These are phyloP conservation scores for Drosophila takahashii DNA, from an alignment of 1,140 invertebrate species.

Conservation along the genomic window DNA sequence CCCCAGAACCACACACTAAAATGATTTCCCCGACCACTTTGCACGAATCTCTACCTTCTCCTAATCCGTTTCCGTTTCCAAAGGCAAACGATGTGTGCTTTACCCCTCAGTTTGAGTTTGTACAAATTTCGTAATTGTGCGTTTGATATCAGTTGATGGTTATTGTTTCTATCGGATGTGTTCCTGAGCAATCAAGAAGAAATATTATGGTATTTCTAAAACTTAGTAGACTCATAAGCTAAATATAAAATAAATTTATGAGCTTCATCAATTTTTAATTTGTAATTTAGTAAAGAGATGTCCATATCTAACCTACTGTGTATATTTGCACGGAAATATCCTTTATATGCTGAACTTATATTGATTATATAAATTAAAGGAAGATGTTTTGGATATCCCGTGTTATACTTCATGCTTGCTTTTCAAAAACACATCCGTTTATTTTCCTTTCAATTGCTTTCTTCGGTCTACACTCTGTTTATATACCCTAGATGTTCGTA, in stretches of 20 bases:
- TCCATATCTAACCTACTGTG: too few relatives aligned
- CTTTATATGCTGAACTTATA: too few relatives aligned
- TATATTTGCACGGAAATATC: too few relatives aligned
- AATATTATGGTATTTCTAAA: background rate
- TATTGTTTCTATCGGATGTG: conserved; percentile 21
- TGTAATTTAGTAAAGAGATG: too few relatives aligned
- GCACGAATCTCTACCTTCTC: conserved; percentile 16
- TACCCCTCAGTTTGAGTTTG: conserved; percentile 26
- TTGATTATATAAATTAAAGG: background rate
- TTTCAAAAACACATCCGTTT: background rate
- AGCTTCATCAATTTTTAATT: too few relatives aligned
- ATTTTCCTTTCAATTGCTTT: background rate
- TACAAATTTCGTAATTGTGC: conserved; percentile 28
- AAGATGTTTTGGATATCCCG: background rate
- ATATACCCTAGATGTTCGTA: conserved; percentile 39
- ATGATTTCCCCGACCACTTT: conserved; percentile 7
- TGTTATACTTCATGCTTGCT: background rate
- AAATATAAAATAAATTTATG: too few relatives aligned
- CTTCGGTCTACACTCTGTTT: background rate
- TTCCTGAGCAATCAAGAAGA: background rate
- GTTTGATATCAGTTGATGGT: conserved; percentile 45
- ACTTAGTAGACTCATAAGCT: background rate
- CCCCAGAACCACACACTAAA: conserved; percentile 23
- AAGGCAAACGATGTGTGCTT: conserved; percentile 35
- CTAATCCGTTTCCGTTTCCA: conserved; percentile 33